Evolutionary conservation across 2,888 invertebrate genomes (phyloP).

Genomic region (Anarsia innoxiella): DNA sequence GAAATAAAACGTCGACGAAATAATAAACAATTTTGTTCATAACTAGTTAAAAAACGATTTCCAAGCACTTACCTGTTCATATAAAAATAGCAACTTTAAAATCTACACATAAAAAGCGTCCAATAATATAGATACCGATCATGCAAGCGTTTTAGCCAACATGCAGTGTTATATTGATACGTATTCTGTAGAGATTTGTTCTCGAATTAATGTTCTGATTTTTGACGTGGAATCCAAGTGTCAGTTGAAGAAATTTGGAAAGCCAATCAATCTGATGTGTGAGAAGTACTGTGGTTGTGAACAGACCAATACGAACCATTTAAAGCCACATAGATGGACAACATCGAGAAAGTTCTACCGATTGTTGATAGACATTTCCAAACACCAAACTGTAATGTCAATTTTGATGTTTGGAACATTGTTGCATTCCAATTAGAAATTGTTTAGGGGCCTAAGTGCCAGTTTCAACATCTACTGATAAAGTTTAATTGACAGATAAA

Average conservation of each 20-base stretch:
- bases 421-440: too few species aligned
- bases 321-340: slow-evolving; percentile 73
- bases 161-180: slow-evolving; percentile 62
- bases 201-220: slow-evolving; percentile 36
- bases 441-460: too few species aligned
- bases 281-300: slow-evolving; percentile 53
- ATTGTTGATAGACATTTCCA: slow-evolving; percentile 23
- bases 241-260: slow-evolving; percentile 40
- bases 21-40: too few species aligned
- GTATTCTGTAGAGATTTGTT: slow-evolving; percentile 28
- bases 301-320: slow-evolving; percentile 68
- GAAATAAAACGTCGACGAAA: too few species aligned
- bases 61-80: slow-evolving; percentile 35
- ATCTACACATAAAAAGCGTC: slow-evolving; percentile 71
- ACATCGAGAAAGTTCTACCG: slow-evolving; percentile 65
- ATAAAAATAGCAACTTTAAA: slow-evolving; percentile 28
- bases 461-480: too few species aligned
- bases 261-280: slow-evolving; percentile 54
- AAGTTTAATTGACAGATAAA: too few species aligned
- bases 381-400: too few species aligned
- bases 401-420: too few species aligned
- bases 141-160: slow-evolving; percentile 64
- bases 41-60: not conserved
- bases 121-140: slow-evolving; percentile 47
- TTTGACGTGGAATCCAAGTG: slow-evolving; percentile 46